A percentile compares a stretch with the other conserved stretches of the same genome.
Conservation (phyloP, 1,140 invertebrate genomes). For the Temnothorax nylanderi region DNA sequence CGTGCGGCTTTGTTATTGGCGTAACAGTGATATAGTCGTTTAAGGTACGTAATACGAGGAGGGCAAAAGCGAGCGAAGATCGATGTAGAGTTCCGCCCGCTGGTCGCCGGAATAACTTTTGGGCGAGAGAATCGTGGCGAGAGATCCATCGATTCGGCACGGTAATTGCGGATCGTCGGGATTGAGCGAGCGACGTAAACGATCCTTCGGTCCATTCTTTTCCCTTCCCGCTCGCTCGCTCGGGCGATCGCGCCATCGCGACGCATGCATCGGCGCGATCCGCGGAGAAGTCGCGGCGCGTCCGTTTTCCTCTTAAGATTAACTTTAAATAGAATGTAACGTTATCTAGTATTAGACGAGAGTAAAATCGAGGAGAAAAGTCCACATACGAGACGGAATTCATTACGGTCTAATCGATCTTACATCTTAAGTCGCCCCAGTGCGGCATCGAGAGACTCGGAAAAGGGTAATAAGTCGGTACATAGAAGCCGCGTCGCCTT, state of each 20-base stretch:
- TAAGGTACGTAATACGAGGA: slow-evolving; percentile 73
- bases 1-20: slow-evolving; percentile 76
- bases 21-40: slow-evolving; percentile 76
- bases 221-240: slow-evolving; percentile 27
- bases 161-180: slow-evolving; percentile 27
- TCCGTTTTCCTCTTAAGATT: slow-evolving; percentile 53
- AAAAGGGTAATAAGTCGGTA: neutral
- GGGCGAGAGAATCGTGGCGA: neutral
- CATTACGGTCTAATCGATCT: slow-evolving; percentile 57
- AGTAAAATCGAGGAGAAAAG: slow-evolving; percentile 71
- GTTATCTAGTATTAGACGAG: slow-evolving; percentile 67
- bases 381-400: slow-evolving; percentile 67
- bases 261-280: slow-evolving; percentile 29
- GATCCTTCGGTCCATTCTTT: slow-evolving; percentile 15
- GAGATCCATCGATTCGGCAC: slow-evolving; percentile 30
- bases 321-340: slow-evolving; percentile 43
- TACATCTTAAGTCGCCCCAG: slow-evolving; percentile 34
- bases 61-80: slow-evolving; percentile 70
- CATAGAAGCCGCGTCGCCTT: neutral
- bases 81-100: slow-evolving; percentile 52
- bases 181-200: slow-evolving; percentile 37
- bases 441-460: slow-evolving; percentile 25
- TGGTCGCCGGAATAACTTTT: slow-evolving; percentile 2
- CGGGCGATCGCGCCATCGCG: slow-evolving; percentile 28
- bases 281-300: slow-evolving; percentile 37